Percentiles rank a stretch among this genome's conserved stretches.
Evolutionary conservation across 2,797 vertebrate genomes (phyloP).

Genomic region (Enteromius argenteus): DNA sequence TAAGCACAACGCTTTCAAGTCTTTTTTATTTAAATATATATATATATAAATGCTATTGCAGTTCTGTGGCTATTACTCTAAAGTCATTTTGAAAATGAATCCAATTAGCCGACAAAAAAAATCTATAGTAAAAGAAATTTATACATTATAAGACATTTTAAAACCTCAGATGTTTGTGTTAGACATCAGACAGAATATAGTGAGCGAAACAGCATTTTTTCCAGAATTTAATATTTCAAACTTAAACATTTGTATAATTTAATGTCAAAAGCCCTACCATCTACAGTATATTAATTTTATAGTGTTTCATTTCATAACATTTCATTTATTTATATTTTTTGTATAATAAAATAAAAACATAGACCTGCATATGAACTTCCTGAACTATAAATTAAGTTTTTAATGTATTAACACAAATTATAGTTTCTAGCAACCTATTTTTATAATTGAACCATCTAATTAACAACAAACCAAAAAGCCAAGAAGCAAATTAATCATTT

Average conservation of each 20-base stretch:
- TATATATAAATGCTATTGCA: too few species aligned
- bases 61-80: not conserved
- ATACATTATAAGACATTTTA: not conserved
- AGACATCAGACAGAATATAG: not conserved
- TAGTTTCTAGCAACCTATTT: too few species aligned
- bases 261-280: not conserved
- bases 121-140: not conserved
- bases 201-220: not conserved
- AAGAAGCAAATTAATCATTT: too few species aligned
- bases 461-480: too few species aligned
- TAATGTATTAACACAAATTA: too few species aligned
- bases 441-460: too few species aligned
- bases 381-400: not conserved
- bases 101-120: not conserved
- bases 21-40: too few species aligned
- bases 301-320: not conserved
- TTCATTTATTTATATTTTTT: not conserved
- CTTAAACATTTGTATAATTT: too few species aligned
- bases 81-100: not conserved
- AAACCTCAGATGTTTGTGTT: not conserved
- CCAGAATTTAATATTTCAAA: too few species aligned
- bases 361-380: not conserved
- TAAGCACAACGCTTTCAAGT: not conserved
- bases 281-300: not conserved
- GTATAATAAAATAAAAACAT: not conserved